Evolutionary conservation across 2,888 invertebrate genomes (phyloP).

Genomic region (Tachystola acroxantha): DNA sequence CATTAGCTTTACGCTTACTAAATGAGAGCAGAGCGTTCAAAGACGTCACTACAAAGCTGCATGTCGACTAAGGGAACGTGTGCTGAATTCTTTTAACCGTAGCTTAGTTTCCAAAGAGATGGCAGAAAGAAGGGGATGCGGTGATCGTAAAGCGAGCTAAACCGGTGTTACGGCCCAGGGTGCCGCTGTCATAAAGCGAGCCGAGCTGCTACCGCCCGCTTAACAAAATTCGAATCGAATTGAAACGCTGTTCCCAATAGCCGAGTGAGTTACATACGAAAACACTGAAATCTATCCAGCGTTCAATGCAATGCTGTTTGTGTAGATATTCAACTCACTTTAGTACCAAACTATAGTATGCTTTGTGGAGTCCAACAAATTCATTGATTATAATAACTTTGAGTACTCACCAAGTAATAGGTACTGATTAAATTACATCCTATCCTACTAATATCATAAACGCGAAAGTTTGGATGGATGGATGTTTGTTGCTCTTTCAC

Average conservation of each 20-base stretch:
- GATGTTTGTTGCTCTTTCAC: too few species aligned
- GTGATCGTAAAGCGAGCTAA: slow-evolving; percentile 50
- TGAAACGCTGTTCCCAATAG: slow-evolving; percentile 9
- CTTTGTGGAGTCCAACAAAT: too few species aligned
- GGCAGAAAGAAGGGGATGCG: slow-evolving; percentile 43
- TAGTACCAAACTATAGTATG: neutral
- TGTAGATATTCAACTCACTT: too few species aligned
- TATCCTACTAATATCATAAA: too few species aligned
- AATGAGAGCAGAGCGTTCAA: too few species aligned
- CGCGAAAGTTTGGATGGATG: too few species aligned
- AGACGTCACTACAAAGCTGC: too few species aligned
- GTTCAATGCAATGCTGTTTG: too few species aligned
- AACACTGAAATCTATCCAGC: slow-evolving; percentile 1
- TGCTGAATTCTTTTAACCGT: slow-evolving; percentile 36
- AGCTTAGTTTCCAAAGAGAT: slow-evolving; percentile 48
- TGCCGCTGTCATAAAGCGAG: slow-evolving; percentile 53
- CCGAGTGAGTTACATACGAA: slow-evolving; percentile 14
- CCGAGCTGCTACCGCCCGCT: slow-evolving; percentile 4
- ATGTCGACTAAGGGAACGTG: slow-evolving; percentile 6
- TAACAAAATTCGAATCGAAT: slow-evolving; percentile 10
- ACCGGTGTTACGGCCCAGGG: slow-evolving; percentile 46
- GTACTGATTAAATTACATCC: too few species aligned
- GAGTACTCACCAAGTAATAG: too few species aligned
- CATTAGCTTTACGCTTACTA: too few species aligned
- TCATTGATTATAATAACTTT: too few species aligned